Evolutionary conservation across 2,888 invertebrate species (phyloP), one percentile per base, ranked within the genome.

Genomic region (Melanostoma mellinum): DNA sequence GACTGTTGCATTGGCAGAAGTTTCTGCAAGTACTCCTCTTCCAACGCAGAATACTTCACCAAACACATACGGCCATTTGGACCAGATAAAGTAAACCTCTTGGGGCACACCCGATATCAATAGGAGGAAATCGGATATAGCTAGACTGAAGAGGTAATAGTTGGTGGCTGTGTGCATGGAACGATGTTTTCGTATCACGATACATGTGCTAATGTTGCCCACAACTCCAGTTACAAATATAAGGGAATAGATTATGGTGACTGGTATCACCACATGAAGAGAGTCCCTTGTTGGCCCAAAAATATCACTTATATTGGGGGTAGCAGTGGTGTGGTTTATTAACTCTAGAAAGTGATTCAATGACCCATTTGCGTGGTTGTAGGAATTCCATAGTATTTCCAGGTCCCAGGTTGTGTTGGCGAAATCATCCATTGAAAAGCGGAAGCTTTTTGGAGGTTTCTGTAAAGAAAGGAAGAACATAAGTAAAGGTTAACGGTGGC

Each of bases 81-180:
- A 94, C 95, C 96, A 96, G 73, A 95, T 94, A 46, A 93, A 93
- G 89, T 96, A 95, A 90, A 96, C 94, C 92, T 97, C 97, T 86
- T 95, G 95, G 0, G 97, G 97, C 87, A 97, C 93, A 0, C 90
- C 90, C 4, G 90, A 90, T 0, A 96, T 90, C 10, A 97, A 91
- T 10, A 97, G 92, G 33, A 97, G 91, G 44, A 97, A 93, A 90
- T 97, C 97, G 2, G 97, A 97, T 81, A 97, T 93, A 4, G 97
- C 96, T 89, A 97, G 91, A 89, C 96, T 96, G 91, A 97, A 97
- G 73, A 97, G 92, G 89, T 97, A 97, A 88, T 95, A 95, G 88
- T 95, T 95, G 6, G 95, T 95, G 3, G 95, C 95, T 20, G 95
- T 95, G 87, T 96, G 96, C 96, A 97, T 96, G 85, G 95, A 95